Conservation (phyloP, 2,113 vertebrate species). For the Uria lomvia region DNA sequence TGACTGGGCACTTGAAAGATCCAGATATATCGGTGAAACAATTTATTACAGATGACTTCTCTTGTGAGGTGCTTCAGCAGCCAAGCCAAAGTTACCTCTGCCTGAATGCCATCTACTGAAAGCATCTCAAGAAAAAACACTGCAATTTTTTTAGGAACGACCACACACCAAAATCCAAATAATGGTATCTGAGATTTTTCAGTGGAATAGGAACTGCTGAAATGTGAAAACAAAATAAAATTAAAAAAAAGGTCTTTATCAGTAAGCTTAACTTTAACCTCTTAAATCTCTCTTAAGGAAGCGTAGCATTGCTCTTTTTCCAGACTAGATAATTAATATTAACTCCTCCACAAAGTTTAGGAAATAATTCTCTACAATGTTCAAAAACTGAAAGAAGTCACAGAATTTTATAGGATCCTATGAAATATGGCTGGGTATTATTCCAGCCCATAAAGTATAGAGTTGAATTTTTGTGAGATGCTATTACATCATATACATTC, state of each 20-base stretch:
- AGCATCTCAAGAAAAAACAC: background rate
- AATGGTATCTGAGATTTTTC: background rate
- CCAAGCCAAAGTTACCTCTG: background rate
- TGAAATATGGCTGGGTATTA: background rate
- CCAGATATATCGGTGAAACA: background rate
- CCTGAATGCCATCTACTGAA: background rate
- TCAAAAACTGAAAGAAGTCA: background rate
- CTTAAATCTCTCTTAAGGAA: background rate
- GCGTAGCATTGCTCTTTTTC: fast-evolving
- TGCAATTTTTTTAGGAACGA: background rate
- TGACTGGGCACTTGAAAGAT: background rate
- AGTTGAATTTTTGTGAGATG: background rate
- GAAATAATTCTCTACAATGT: background rate
- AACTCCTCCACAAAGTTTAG: background rate
- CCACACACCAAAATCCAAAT: background rate
- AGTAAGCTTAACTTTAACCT: background rate
- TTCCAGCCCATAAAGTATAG: background rate
- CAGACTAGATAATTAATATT: background rate
- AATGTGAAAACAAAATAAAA: background rate
- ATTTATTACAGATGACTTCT: background rate
- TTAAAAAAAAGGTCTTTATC: background rate
- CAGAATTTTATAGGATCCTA: background rate
- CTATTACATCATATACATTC: background rate
- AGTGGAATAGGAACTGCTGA: background rate
- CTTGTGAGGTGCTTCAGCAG: background rate